Evolutionary conservation across 2,888 invertebrate genomes (phyloP).

Genomic region (Caradrina kadenii): DNA sequence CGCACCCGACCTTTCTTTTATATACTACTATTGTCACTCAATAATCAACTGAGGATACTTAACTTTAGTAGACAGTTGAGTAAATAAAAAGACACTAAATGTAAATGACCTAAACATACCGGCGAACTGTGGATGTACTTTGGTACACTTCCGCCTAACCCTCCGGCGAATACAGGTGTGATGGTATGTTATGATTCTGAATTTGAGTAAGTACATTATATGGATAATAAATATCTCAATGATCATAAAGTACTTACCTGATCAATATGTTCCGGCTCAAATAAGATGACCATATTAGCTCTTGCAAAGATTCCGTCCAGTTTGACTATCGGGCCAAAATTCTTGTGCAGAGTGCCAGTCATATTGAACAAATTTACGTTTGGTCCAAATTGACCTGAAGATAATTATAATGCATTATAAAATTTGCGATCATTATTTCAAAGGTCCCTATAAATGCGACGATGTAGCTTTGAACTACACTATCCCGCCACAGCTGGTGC

Average conservation of each 20-base stretch:
- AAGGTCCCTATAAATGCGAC: background rate
- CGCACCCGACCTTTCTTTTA: too few species aligned
- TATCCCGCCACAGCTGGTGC: too few species aligned
- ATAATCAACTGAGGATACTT: background rate
- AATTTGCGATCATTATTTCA: background rate
- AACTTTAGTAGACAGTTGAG: background rate
- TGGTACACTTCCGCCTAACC: too few species aligned
- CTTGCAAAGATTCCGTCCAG: conserved; percentile 77
- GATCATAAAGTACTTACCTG: conserved; percentile 68
- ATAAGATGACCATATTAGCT: conserved; percentile 78
- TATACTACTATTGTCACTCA: too few species aligned
- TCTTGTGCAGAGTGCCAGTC: conserved; percentile 70
- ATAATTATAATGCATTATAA: background rate
- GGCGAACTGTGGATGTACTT: too few species aligned
- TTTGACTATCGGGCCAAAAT: conserved; percentile 81
- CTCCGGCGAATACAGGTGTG: too few species aligned
- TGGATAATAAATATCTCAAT: too few species aligned
- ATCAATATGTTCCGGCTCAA: conserved; percentile 78
- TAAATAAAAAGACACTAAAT: too few species aligned
- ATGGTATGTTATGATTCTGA: too few species aligned
- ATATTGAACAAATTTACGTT: conserved; percentile 73
- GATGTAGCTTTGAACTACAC: background rate
- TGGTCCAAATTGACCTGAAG: conserved; percentile 78
- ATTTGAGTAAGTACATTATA: too few species aligned
- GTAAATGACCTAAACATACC: too few species aligned